phyloP scores from a whole-genome alignment of 1,140 invertebrate genomes.

The Diabrotica virgifera region DNA sequence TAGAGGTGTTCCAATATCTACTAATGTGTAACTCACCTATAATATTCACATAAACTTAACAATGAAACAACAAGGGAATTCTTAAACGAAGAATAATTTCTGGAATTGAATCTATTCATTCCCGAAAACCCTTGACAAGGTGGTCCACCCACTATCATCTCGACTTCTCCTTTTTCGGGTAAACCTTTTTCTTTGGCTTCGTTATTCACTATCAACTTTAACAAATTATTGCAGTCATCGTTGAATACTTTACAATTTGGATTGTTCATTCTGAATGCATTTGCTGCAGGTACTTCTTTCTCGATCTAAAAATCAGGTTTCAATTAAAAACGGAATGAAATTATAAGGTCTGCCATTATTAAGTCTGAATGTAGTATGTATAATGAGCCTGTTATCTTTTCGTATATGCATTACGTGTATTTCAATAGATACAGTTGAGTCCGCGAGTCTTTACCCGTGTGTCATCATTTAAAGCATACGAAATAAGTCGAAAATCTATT shows the following conservation, averaged over 20 bases:
- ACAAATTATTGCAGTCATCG: constrained; percentile 76
- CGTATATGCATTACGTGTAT: too few species aligned
- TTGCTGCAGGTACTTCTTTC: constrained; percentile 72
- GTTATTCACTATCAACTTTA: constrained; percentile 63
- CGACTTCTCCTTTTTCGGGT: constrained; percentile 78
- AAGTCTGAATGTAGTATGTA: background rate
- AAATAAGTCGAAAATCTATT: too few species aligned
- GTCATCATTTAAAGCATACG: too few species aligned
- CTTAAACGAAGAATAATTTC: constrained; percentile 86
- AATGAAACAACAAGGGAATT: constrained; percentile 84
- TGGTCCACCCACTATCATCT: constrained; percentile 83
- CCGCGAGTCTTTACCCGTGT: too few species aligned
- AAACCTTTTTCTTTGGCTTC: constrained; percentile 58
- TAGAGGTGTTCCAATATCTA: too few species aligned
- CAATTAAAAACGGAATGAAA: constrained; percentile 5
- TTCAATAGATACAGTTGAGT: too few species aligned
- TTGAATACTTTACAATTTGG: constrained; percentile 70
- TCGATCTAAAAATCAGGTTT: constrained; percentile 57
- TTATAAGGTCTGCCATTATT: too few species aligned
- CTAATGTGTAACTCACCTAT: constrained; percentile 50
- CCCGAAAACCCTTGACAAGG: constrained; percentile 90
- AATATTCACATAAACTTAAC: constrained; percentile 84
- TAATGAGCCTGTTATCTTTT: background rate
- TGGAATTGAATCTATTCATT: constrained; percentile 85
- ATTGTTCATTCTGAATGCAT: constrained; percentile 79